Percentiles rank a stretch among this genome's conserved stretches.
phyloP scores from a whole-genome alignment of 1,140 invertebrate genomes.

The Triops longicaudatus region DNA sequence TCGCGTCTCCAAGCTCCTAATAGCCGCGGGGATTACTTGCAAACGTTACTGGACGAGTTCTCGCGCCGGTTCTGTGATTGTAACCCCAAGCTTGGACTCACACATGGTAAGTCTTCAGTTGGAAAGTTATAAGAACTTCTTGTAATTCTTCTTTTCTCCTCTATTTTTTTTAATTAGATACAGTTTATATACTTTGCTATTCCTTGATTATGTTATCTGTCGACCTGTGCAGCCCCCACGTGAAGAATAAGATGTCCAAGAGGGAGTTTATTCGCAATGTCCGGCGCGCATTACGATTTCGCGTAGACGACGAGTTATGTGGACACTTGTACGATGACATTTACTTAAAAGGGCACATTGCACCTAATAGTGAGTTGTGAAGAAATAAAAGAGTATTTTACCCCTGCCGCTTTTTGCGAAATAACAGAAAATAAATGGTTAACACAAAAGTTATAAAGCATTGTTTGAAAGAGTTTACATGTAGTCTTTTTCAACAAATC shows the following conservation, averaged over 20 bases:
- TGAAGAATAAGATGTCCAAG: conserved; percentile 53
- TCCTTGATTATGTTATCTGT: conserved; percentile 48
- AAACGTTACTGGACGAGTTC: conserved; percentile 45
- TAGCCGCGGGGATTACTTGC: conserved; percentile 41
- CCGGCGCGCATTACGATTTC: conserved; percentile 39
- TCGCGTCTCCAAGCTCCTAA: conserved; percentile 42
- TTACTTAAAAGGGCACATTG: conserved; percentile 46
- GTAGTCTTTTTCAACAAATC: no score
- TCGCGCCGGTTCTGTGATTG: conserved; percentile 45
- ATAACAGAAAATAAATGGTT: not conserved
- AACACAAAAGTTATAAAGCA: not conserved
- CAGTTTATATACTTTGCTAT: conserved; percentile 47
- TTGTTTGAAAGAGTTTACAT: no score
- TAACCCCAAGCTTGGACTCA: conserved; percentile 43
- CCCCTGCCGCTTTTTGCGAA: conserved; percentile 33
- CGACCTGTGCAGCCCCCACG: conserved; percentile 45
- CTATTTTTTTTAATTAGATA: conserved; percentile 39
- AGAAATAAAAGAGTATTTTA: conserved; percentile 7
- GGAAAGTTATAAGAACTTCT: no score
- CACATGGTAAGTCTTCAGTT: conserved; percentile 37
- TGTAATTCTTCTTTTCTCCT: no score
- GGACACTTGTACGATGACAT: conserved; percentile 50
- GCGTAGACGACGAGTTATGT: conserved; percentile 43
- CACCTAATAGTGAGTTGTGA: conserved; percentile 32
- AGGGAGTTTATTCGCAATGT: conserved; percentile 50